Evolutionary conservation across 2,888 invertebrate species (phyloP), one percentile per base, ranked within the genome.

Genomic region (Nomada ferruginata): DNA sequence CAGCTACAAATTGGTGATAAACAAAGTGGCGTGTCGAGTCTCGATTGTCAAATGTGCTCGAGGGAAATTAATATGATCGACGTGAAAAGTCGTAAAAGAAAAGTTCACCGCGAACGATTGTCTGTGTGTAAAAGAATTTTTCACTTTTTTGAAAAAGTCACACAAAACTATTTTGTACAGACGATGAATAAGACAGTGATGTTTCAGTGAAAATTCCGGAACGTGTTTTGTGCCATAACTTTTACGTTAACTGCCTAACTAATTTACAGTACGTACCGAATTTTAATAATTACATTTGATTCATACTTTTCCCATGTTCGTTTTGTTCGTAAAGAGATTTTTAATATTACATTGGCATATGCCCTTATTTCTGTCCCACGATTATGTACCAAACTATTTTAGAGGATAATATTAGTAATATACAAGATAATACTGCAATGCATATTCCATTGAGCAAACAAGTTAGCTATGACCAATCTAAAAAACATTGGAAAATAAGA

Each of bases 251-350:
- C 53, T 52, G 57, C 52, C 50, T 73, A 70, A 69, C 70, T 66
- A 71, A 77, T 36, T n/a, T 52, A 55, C 71, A 72, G 83, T 83
- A 79, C 44, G 83, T 83, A 83, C 63, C 4, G 11, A 18, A 69
- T 59, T 52, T 13, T 18, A 11, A 2, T 61, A 50, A 42, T 13
- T 13, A n/a, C 18, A 15, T 57, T 44, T 20, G 2, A 36, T n/a
- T 20, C 18, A 2, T 50, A n/a, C 18, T 50, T 20, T 50, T 20
- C 57, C 23, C 47, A 23, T 36, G 18, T 13, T 20, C 1, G 1
- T 23, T 55, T 63, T 47, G 5, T 44, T 69, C 36, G 15, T 57
- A 64, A 68, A 26, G 11, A 11, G 3, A 36, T 36, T 36, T 36
- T 36, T 36, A 36, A 36, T 36, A 36, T 36, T 36, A 36, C 36